A percentile compares a stretch with the other conserved stretches of the same genome.
phyloP scores from a whole-genome alignment of 2,113 vertebrate species.

The Nematolebias whitei region DNA sequence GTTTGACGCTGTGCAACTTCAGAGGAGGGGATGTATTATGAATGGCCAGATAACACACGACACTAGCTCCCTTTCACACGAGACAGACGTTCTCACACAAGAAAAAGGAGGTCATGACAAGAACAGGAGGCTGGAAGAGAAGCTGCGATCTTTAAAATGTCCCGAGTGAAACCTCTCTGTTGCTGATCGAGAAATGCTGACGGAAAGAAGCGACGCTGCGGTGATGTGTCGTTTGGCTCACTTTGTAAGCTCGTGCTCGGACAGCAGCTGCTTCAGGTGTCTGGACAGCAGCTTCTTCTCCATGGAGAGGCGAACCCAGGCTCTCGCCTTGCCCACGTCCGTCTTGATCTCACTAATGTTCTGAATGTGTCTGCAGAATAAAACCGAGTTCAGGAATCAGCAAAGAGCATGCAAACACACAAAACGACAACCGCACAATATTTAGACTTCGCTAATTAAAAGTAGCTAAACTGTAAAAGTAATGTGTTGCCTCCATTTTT shows the following conservation, averaged over 20 bases:
- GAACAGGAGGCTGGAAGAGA: background rate
- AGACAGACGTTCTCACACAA: slow-evolving; percentile 48
- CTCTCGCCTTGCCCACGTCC: slow-evolving; percentile 96
- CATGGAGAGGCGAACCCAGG: slow-evolving; percentile 98
- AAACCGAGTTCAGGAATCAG: background rate
- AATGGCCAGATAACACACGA: slow-evolving; percentile 40
- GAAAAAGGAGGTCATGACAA: slow-evolving; percentile 15
- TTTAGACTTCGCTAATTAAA: too few relatives aligned
- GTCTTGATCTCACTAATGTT: slow-evolving; percentile 98
- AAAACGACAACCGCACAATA: too few relatives aligned
- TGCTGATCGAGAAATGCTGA: background rate
- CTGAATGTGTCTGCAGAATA: slow-evolving; percentile 89
- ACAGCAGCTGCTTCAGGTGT: slow-evolving; percentile 95
- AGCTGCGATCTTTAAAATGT: background rate
- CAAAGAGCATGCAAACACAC: background rate
- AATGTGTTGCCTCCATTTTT: background rate
- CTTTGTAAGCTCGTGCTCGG: slow-evolving; percentile 96
- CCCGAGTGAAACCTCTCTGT: background rate
- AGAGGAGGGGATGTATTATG: slow-evolving; percentile 61
- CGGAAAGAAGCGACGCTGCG: background rate
- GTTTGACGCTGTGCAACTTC: slow-evolving; percentile 57
- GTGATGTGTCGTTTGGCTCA: slow-evolving; percentile 71
- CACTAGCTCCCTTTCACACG: slow-evolving; percentile 39
- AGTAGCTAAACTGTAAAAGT: background rate
- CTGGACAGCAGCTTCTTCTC: slow-evolving; percentile 98